Evolutionary conservation across 2,888 invertebrate genomes (phyloP), one percentile per base, ranked within the genome.

Genomic region (Cacoxenus indagator): DNA sequence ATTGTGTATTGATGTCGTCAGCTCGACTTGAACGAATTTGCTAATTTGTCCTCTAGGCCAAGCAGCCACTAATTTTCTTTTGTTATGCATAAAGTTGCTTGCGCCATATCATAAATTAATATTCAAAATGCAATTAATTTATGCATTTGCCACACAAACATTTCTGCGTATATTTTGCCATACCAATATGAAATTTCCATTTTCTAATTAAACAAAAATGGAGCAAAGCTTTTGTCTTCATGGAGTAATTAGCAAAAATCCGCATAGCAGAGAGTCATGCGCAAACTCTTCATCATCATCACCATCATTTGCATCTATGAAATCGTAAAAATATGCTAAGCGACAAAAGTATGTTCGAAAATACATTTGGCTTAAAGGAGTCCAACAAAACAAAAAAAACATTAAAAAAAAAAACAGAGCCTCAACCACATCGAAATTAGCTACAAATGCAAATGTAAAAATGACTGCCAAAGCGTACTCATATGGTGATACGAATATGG

Each of bases 381-480:
- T 11, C 37, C 37, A 37, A 31, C 31, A 9, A 31, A 37, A 37
- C 37, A 8, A 37, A 37, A 19, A 8, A n/a, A 1, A 55, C 24
- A 1, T 24, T 26, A 17, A 26, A 4, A 5, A 24, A 17, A 69
- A 57, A n/a, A 67, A 64, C 9, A 5, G 22, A 27, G 0, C 37
- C 19, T 11, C 14, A 11, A 37, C 37, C 37, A 37, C 77, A 76
- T 76, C 74, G 80, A 83, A 82, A 83, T 82, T 82, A 82, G 81
- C 84, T 82, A 73, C 71, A 78, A 78, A 82, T 81, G 81, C 80
- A 82, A 83, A 82, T 83, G 81, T 83, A 82, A 80, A 83, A 77
- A 82, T 83, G 78, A 75, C 73, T 78, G 80, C 80, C 27, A 19
- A 27, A 46, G 29, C 65, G 24, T 45, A 29, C n/a, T 11, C 31